Evolutionary conservation across 2,113 vertebrate genomes (phyloP).

Genomic region (Addax nasomaculatus): DNA sequence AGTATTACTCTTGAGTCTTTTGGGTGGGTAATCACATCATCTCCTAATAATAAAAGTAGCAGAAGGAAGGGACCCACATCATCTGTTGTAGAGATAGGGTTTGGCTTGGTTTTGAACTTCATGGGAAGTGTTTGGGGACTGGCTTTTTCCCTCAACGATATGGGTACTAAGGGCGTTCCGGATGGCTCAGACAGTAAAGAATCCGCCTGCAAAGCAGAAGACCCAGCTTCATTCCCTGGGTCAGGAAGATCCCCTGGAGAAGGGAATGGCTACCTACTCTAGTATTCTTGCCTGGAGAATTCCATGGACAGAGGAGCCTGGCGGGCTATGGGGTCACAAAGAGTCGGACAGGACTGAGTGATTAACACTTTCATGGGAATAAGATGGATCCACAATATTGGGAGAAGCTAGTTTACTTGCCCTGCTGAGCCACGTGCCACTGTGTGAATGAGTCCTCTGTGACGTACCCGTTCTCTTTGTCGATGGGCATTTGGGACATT

Average conservation of each 20-base stretch:
- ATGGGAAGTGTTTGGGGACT: neutral
- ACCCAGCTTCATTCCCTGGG: neutral
- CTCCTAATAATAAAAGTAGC: neutral
- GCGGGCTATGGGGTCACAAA: neutral
- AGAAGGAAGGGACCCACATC: neutral
- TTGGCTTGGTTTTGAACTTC: neutral
- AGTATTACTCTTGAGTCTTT: neutral
- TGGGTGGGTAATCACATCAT: neutral
- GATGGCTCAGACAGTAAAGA: neutral
- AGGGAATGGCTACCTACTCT: neutral
- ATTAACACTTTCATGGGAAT: neutral
- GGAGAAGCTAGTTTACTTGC: neutral
- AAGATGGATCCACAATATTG: neutral
- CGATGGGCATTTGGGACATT: neutral
- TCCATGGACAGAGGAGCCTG: neutral
- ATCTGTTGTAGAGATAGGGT: neutral
- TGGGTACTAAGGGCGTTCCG: neutral
- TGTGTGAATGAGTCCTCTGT: neutral
- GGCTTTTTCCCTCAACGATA: neutral
- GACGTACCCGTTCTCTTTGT: neutral
- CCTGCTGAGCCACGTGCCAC: no score
- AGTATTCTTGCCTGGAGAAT: neutral
- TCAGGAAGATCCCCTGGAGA: neutral
- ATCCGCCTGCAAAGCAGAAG: neutral
- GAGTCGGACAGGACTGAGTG: neutral